Base-by-base conservation (phyloP, 2,113 vertebrate species). In the Trematocara zebra region DNA sequence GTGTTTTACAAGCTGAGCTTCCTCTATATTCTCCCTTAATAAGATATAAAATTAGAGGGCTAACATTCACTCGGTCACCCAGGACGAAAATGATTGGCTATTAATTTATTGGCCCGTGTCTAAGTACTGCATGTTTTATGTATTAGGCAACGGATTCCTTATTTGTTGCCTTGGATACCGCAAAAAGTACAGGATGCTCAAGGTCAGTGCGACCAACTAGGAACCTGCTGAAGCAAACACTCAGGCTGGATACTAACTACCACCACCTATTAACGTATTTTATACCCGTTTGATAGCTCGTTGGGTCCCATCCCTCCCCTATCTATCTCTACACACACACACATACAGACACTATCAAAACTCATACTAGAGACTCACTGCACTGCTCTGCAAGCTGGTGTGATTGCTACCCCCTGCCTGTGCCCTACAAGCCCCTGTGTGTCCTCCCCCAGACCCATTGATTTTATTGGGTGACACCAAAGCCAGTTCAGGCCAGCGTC, bases 401-500 rank as follows among this genome's bases (percentile, higher is more conserved):
- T 7, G 31, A 80, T 6, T 40, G 72, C 79, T 37, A n/a, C 80
- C 51, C 85, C 78, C 78, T 42, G 28, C 80, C 85, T 78, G 76
- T 88, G 88, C 83, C 90, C 90, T 59, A 87, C 82, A 85, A 74
- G 47, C 78, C 80, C 44, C 72, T 53, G 80, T 82, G 61, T 87
- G 88, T 91, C 85, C 85, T 78, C 84, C 47, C 88, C 91, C 93
- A 94, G 93, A 94, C 95, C 90, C 85, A 95, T 96, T 89, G 95
- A 96, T 96, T 96, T 95, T 93, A 94, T 95, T 5, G 92, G 93
- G 84, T 61, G 23, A 87, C 80, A 20, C 78, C 93, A 93, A 52
- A 93, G 91, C 92, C 93, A 84, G 94, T 89, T 92, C 85, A 93
- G 94, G 79, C 92, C 87, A 83, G 83, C 42, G 93, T 92, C 87